A percentile compares a stretch with the other conserved stretches of the same genome.
phyloP scores from a whole-genome alignment of 2,113 vertebrate genomes.

The Myotis davidii region DNA sequence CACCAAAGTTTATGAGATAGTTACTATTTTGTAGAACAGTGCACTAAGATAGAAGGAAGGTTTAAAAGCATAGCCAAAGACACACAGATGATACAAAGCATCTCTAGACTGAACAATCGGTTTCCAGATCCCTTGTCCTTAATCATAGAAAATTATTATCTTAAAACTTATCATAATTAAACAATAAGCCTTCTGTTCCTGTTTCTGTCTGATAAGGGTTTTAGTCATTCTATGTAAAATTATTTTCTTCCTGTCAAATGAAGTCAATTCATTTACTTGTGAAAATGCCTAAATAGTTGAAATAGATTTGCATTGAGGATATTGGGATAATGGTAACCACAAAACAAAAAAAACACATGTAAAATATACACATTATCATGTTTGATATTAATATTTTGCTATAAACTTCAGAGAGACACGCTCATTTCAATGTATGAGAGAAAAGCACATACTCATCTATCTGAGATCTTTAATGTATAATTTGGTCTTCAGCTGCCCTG shows the following conservation, averaged over 20 bases:
- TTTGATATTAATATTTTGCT: not conserved
- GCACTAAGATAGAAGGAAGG: not conserved
- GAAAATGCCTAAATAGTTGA: not conserved
- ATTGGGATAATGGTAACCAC: not conserved
- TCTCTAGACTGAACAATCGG: not conserved
- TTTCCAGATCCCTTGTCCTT: not conserved
- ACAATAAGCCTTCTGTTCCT: not conserved
- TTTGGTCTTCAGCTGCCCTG: not conserved
- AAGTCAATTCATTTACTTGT: not conserved
- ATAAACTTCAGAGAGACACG: not conserved
- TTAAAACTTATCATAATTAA: constrained; percentile 16
- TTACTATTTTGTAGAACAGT: not conserved
- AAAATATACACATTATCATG: not conserved
- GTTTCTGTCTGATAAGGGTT: not conserved
- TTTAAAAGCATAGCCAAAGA: not conserved
- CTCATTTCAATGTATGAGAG: not conserved
- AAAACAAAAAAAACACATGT: not conserved
- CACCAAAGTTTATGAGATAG: not conserved
- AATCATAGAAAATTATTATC: not conserved
- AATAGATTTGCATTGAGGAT: not conserved
- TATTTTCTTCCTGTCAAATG: not conserved
- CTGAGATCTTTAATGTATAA: not conserved
- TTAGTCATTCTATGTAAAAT: not conserved
- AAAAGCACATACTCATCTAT: not conserved
- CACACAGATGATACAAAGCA: not conserved